Percentiles rank a stretch among this genome's conserved stretches.
Evolutionary conservation across 2,797 vertebrate genomes (phyloP).

Genomic region (Pseudochirops corinnae): DNA sequence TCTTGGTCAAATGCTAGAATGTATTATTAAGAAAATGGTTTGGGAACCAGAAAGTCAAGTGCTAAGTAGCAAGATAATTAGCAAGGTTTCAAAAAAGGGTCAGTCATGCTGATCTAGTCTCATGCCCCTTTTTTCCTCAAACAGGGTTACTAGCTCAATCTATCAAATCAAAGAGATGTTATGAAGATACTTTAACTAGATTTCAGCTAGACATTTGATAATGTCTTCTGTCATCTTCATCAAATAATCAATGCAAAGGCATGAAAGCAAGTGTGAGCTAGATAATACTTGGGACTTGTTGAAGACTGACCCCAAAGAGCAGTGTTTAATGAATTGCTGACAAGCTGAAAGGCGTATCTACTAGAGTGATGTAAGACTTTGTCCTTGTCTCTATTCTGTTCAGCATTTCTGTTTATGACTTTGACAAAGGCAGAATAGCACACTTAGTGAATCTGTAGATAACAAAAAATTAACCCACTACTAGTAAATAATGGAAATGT

Average conservation of each 20-base stretch:
- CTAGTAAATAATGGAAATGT: neutral
- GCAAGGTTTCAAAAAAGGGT: neutral
- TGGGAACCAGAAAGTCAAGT: neutral
- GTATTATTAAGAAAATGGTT: neutral
- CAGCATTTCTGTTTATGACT: neutral
- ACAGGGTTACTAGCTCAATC: neutral
- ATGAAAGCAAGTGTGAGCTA: neutral
- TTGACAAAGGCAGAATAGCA: neutral
- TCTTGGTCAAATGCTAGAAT: neutral
- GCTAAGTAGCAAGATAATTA: neutral
- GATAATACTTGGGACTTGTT: neutral
- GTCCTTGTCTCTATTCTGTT: neutral
- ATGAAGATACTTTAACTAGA: neutral
- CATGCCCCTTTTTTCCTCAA: neutral
- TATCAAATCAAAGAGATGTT: neutral
- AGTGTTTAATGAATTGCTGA: neutral
- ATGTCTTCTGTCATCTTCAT: neutral
- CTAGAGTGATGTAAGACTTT: neutral
- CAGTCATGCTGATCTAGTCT: neutral
- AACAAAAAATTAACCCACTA: too few species aligned
- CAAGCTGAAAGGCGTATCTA: neutral
- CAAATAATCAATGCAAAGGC: neutral
- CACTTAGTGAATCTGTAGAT: neutral
- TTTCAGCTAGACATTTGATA: neutral
- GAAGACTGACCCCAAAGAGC: neutral